Evolutionary conservation across 2,113 vertebrate species (phyloP), one percentile per base, ranked within the genome.

Genomic region (Oncorhynchus masou): DNA sequence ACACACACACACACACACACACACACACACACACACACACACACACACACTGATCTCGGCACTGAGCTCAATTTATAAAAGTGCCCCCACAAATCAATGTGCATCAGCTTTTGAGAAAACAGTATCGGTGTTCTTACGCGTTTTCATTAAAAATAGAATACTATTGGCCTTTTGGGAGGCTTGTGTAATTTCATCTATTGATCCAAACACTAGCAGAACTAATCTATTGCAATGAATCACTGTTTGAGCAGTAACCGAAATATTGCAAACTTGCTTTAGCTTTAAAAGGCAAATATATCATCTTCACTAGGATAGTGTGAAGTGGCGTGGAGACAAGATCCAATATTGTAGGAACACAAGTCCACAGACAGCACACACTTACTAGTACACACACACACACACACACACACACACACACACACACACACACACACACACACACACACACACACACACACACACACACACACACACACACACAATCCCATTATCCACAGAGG

Each of bases 71-170:
- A 93, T 93, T 93, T 92, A 91, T 91, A 90, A 92, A 92, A 92
- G 86, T 90, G 83, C 87, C 76, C 80, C 72, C 79, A 83, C 89
- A 90, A 89, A 94, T 94, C 92, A 90, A 93, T 93, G 85, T 82
- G 84, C 89, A 92, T 92, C 92, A 90, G 90, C 91, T 82, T 91
- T 88, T 76, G 85, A 73, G 85, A 85, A 85, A 89, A 90, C 90
- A 78, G 74, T 78, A 88, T 83, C 88, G 85, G 74, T 88, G 85
- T 87, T 83, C 72, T 80, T 76, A 83, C 74, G 79, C 76, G 87
- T 85, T 91, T 88, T 88, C 89, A 92, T 92, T 84, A 89, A 86
- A 84, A 86, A 88, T 31, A 73, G 83, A 88, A 87, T 85, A 87
- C 86, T 84, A 88, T 85, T 87, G 92, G 84, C 81, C 88, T 89